Percentiles rank a stretch among this genome's conserved stretches.
phyloP scores from a whole-genome alignment of 2,113 vertebrate genomes.

The Mellivora capensis region DNA sequence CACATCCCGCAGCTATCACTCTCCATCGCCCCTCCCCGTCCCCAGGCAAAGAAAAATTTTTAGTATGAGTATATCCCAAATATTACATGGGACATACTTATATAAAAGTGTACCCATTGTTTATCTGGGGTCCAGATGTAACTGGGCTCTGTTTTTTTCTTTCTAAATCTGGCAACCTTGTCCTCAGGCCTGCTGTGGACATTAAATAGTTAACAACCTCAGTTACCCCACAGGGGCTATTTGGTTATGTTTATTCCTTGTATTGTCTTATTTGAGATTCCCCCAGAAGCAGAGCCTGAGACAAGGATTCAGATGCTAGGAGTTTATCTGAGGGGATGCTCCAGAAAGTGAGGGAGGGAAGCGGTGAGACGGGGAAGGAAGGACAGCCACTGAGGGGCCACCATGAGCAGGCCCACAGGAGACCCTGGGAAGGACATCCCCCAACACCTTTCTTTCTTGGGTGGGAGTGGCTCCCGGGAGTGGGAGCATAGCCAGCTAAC shows the following conservation, averaged over 20 bases:
- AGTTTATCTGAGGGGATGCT: background rate
- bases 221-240: fast-evolving
- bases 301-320: background rate
- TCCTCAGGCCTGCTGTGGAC: background rate
- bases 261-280: background rate
- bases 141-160: background rate
- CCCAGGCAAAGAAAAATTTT: background rate
- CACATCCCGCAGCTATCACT: background rate
- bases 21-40: background rate
- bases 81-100: background rate
- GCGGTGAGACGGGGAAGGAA: background rate
- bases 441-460: background rate
- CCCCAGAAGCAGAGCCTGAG: background rate
- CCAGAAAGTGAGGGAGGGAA: background rate
- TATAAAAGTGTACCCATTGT: background rate
- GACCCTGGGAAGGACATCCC: background rate
- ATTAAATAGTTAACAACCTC: background rate
- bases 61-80: background rate
- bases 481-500: fast-evolving
- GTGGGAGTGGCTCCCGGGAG: background rate
- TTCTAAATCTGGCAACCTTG: background rate
- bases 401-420: fast-evolving
- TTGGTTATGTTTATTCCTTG: background rate
- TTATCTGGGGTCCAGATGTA: background rate
- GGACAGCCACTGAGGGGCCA: background rate